Percentiles rank a stretch among this genome's conserved stretches.
phyloP scores from a whole-genome alignment of 1,140 invertebrate genomes.

The Elysia chlorotica region DNA sequence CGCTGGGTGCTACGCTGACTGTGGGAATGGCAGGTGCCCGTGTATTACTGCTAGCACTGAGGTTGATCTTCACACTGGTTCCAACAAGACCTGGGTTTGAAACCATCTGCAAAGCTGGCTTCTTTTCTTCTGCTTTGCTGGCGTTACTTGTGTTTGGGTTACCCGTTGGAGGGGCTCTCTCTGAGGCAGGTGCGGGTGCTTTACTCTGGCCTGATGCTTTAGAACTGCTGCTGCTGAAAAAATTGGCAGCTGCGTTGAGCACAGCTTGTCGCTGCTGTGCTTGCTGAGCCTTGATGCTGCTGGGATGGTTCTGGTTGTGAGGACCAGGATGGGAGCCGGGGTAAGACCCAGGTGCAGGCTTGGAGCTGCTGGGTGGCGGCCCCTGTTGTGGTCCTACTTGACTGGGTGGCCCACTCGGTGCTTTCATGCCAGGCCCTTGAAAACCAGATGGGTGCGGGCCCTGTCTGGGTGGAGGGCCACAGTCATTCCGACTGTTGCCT shows the following conservation, averaged over 20 bases:
- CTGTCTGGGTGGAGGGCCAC: not conserved
- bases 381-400: not conserved
- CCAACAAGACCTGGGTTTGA: slow-evolving; percentile 21
- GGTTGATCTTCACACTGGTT: slow-evolving; percentile 22
- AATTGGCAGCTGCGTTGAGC: slow-evolving; percentile 44
- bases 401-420: not conserved
- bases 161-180: not conserved
- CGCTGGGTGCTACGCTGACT: not conserved
- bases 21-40: slow-evolving; percentile 12
- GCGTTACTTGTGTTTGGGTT: not conserved
- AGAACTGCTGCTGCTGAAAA: slow-evolving; percentile 42
- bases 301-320: too few species aligned
- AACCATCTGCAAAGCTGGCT: slow-evolving; percentile 20
- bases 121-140: slow-evolving; percentile 12
- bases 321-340: too few species aligned
- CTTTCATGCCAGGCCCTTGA: not conserved
- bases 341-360: slow-evolving; percentile 9
- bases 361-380: slow-evolving; percentile 1
- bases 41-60: slow-evolving; percentile 17
- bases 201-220: not conserved
- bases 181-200: not conserved
- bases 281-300: slow-evolving; percentile 42
- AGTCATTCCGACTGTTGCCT: not conserved
- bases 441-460: too few species aligned
- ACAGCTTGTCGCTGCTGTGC: slow-evolving; percentile 46